Base-by-base conservation (phyloP, 2,797 vertebrate species). In the Molossus alvarezi region DNA sequence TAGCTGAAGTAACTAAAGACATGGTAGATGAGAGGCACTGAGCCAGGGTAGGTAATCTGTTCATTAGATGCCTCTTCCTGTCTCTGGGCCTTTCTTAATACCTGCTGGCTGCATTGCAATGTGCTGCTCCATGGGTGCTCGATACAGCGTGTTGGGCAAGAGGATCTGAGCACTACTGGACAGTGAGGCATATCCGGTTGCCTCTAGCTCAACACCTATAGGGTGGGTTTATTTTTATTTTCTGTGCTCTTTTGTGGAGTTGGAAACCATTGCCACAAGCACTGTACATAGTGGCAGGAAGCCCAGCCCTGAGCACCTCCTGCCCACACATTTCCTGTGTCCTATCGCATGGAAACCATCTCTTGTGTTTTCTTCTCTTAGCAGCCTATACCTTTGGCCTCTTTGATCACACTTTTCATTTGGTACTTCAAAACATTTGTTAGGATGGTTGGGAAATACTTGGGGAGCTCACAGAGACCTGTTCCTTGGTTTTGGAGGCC, bases 221-320 rank as follows among this genome's bases (percentile, higher is more conserved):
- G 77, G 82, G 75, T 94, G 45, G 73, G 58, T 97, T 95, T 95
- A 92, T 97, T 95, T 97, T 96, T 97, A 88, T 90, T 97, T 97
- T 85, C 79, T 53, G 60, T 93, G 90, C 48, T 94, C 45, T 89
- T 62, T 76, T 82, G 76, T 93, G 75, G 93, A 91, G 58, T 91
- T 4, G 55, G 95, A 96, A 92, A 81, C 83, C 81, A 41, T 86
- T 37, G 48, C 93, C 87, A 83, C 94, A 90, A 82, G 37, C 62
- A 51, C 87, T 90, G 73, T 90, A 90, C 67, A 23, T 27, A 29
- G 88, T 29, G 55, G 81, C 33, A 69, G 64, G 57, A 6, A 88
- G 94, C 91, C 79, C 73, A 15, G 17, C 75, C 20, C 77, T 17
- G 41, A 87, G 67, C 27, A 29, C 71, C 94, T 97, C 90, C 97